phyloP scores from a whole-genome alignment of 2,113 vertebrate species.

The Sinocyclocheilus rhinocerous region DNA sequence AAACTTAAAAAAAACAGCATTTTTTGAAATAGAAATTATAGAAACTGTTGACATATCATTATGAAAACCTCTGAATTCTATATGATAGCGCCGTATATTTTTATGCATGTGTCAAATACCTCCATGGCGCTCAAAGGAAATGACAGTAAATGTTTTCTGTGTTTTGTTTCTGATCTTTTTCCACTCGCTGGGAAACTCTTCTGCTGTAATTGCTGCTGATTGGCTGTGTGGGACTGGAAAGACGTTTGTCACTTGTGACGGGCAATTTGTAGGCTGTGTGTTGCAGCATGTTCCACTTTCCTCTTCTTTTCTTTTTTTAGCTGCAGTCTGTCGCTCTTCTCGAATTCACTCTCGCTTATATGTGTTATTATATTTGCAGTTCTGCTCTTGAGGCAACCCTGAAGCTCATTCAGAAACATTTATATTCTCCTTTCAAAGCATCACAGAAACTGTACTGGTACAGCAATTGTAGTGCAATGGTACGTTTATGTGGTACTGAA shows the following conservation, averaged over 20 bases:
- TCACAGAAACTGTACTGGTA: neutral
- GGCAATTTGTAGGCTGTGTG: neutral
- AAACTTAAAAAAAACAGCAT: neutral
- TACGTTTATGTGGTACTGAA: neutral
- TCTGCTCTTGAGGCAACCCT: neutral
- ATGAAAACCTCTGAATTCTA: neutral
- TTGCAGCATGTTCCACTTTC: neutral
- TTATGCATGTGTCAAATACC: neutral
- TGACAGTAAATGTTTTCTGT: neutral
- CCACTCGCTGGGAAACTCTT: neutral
- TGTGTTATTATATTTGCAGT: neutral
- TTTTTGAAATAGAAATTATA: neutral
- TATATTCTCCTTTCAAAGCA: neutral
- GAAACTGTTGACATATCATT: neutral
- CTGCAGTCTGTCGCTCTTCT: conserved; percentile 12
- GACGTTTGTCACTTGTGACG: neutral
- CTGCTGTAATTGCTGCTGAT: conserved; percentile 5
- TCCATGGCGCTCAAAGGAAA: neutral
- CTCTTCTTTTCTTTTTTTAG: conserved; percentile 33
- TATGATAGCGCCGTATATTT: neutral
- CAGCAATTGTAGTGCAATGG: neutral
- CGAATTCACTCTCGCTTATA: neutral
- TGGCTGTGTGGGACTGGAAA: neutral
- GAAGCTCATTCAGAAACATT: neutral
- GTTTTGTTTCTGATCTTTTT: neutral